Base-by-base conservation (phyloP, 2,113 vertebrate species). In the Takifugu flavidus region DNA sequence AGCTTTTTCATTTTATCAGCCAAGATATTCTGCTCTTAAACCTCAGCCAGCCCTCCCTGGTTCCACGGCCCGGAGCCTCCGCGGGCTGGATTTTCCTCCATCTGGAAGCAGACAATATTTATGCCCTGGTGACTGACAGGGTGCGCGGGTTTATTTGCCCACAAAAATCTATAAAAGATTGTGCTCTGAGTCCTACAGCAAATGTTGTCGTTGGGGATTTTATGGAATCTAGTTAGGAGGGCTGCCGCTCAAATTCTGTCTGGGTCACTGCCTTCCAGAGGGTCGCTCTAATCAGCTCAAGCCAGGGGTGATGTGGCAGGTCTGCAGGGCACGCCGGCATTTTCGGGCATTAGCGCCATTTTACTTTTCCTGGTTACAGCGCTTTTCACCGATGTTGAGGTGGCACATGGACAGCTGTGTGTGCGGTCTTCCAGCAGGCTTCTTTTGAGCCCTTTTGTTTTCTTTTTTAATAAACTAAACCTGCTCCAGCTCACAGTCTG, bases 261-360 rank as follows among this genome's bases (percentile, higher is more conserved):
- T 49, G 51, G 2, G 11, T 39, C 42, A 34, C 72, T 44, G 34
- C 27, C 25, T 57, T 69, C 71, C 69, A 80, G 56, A 61, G 62
- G 26, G 57, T n/a, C 20, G 45, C 64, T 78, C 67, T 70, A 70
- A 72, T 79, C 65, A 58, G 56, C 61, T 69, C 49, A 31, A 51
- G 8, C 46, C 46, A 69, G 60, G 54, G 64, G 62, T 70, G 61
- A 86, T 82, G 68, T 83, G 60, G 77, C 71, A 42, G 42, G n/a
- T 14, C 65, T 68, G 62, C 55, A 51, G 51, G 72, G 52, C 51
- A 65, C 2, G 60, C 65, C 56, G 60, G 57, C 27, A 69, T 5
- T 39, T 20, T 29, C 25, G 49, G n/a, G 34, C 52, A 56, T 42
- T 65, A 51, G 54, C 29, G 52, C 72, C 58, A 63, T 55, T 50